These are phyloP conservation scores for Hippocampus abdominalis DNA, from an alignment of 2,113 vertebrate genomes.

Conservation along the genomic window DNA sequence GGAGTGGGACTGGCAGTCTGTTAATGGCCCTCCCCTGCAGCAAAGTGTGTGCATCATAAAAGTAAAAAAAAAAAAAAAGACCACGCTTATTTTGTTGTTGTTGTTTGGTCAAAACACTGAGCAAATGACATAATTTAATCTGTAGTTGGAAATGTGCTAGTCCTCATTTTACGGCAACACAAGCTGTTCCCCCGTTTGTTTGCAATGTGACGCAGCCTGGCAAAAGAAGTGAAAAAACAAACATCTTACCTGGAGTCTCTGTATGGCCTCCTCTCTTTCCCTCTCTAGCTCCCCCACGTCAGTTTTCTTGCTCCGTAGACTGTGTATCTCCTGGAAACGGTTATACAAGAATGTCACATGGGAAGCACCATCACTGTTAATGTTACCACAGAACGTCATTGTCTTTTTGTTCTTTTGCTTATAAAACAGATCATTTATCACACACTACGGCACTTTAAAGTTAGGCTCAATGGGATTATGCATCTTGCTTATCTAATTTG, in stretches of 20 bases:
- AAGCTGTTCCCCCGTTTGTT: background rate
- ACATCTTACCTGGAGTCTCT: constrained; percentile 82
- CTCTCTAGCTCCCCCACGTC: constrained; percentile 74
- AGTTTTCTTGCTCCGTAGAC: constrained; percentile 80
- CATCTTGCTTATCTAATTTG: constrained; percentile 11
- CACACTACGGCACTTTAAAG: background rate
- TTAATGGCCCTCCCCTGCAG: background rate
- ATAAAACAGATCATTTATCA: constrained; percentile 17
- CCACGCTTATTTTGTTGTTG: too few species aligned
- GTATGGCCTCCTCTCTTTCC: constrained; percentile 78
- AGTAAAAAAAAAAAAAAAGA: too few species aligned
- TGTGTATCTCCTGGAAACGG: constrained; percentile 82
- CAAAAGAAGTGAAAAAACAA: background rate
- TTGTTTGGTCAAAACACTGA: background rate
- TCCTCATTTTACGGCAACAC: background rate
- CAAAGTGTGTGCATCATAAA: background rate
- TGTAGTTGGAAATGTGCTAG: background rate
- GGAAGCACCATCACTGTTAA: background rate
- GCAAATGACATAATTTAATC: background rate
- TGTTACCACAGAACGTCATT: background rate
- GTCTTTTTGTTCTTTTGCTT: background rate
- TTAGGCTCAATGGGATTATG: constrained; percentile 5
- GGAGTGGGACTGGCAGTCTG: background rate
- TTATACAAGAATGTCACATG: constrained; percentile 19
- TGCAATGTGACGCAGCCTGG: constrained; percentile 1